Conservation (phyloP, 1,140 invertebrate species). For the Drosophila virilis region DNA sequence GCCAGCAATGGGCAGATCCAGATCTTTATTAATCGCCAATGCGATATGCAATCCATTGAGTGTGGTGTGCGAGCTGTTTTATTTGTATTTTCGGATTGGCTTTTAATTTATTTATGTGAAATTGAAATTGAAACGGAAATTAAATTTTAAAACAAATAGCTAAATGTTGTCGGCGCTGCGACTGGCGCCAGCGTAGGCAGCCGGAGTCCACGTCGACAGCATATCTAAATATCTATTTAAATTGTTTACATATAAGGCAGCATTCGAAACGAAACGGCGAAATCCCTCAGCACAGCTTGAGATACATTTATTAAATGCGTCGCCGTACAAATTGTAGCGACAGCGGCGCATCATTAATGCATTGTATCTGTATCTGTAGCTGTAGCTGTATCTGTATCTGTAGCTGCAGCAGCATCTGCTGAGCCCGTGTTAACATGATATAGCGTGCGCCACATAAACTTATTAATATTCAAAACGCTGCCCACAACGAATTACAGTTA, state of each 20-base stretch:
- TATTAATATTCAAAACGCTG: slow-evolving; percentile 58
- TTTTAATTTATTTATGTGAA: slow-evolving; percentile 82
- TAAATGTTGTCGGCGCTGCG: slow-evolving; percentile 31
- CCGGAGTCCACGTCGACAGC: slow-evolving; percentile 50
- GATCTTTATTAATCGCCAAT: slow-evolving; percentile 60
- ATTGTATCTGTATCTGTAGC: slow-evolving; percentile 49
- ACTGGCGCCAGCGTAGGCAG: slow-evolving; percentile 73
- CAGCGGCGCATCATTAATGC: slow-evolving; percentile 54
- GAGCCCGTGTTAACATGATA: slow-evolving; percentile 70
- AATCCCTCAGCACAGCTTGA: slow-evolving; percentile 70
- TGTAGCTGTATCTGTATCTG: slow-evolving; percentile 31
- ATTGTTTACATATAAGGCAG: slow-evolving; percentile 68
- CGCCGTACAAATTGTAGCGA: slow-evolving; percentile 70
- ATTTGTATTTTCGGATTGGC: slow-evolving; percentile 46
- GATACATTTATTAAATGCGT: slow-evolving; percentile 79
- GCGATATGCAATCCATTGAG: slow-evolving; percentile 38
- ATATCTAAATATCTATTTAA: slow-evolving; percentile 81
- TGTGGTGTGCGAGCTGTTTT: slow-evolving; percentile 41
- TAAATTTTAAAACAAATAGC: slow-evolving; percentile 83
- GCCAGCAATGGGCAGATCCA: slow-evolving; percentile 23
- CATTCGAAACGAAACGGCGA: slow-evolving; percentile 7
- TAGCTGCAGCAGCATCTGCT: slow-evolving; percentile 12
- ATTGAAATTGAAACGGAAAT: slow-evolving; percentile 83
- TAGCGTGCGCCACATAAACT: slow-evolving; percentile 60
- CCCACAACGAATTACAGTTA: slow-evolving; percentile 50